Percentiles rank a stretch among this genome's conserved stretches.
Evolutionary conservation across 1,140 invertebrate species (phyloP).

Genomic region (Rhynchophorus ferrugineus): DNA sequence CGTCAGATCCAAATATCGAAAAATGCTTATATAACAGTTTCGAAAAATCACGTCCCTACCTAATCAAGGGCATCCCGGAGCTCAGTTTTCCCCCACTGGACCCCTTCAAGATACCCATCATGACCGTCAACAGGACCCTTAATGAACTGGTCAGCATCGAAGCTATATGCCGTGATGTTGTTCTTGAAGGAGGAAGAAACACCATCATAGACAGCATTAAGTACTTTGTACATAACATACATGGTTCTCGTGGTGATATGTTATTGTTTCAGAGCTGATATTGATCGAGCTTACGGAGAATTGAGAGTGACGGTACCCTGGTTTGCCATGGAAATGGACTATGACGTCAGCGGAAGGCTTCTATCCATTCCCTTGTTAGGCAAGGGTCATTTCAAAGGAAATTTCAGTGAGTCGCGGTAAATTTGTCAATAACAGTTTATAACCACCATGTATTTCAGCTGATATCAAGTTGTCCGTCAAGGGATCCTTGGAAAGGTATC

Average conservation of each 20-base stretch:
- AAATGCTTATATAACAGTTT: conserved; percentile 53
- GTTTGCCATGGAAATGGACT: conserved; percentile 52
- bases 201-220: conserved; percentile 57
- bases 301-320: conserved; percentile 51
- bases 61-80: conserved; percentile 55
- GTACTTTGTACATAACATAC: conserved; percentile 40
- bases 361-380: conserved; percentile 58
- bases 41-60: conserved; percentile 48
- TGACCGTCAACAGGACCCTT: conserved; percentile 57
- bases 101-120: conserved; percentile 52
- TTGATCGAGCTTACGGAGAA: conserved; percentile 51
- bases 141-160: conserved; percentile 54
- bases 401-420: conserved; percentile 54
- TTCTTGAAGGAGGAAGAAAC: conserved; percentile 51
- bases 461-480: conserved; percentile 33
- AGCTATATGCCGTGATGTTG: conserved; percentile 57
- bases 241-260: not conserved
- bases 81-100: conserved; percentile 57
- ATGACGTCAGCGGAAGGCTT: conserved; percentile 58
- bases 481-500: conserved; percentile 43
- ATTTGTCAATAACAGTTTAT: not conserved
- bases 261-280: conserved; percentile 44
- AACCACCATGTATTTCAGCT: conserved; percentile 25
- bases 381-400: conserved; percentile 56
- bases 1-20: conserved; percentile 50